Evolutionary conservation across 2,888 invertebrate species (phyloP).

Genomic region (Aricia artaxerxes): DNA sequence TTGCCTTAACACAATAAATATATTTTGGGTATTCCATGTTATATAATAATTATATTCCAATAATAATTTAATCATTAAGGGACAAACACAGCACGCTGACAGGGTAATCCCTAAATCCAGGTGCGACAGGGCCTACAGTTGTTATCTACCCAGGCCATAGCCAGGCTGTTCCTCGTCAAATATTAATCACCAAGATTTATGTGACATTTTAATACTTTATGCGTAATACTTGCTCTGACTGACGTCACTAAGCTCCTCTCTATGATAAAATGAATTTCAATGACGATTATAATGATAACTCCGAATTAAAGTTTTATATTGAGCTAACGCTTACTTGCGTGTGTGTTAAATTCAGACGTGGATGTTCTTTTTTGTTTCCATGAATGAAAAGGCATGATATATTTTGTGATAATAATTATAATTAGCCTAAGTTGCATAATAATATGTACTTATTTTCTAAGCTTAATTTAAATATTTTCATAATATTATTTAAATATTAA

Average conservation of each 20-base stretch:
- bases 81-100: constrained; percentile 42
- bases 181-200: constrained; percentile 24
- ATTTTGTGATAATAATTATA: too few relatives aligned
- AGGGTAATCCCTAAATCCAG: constrained; percentile 64
- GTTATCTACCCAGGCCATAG: constrained; percentile 24
- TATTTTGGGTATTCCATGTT: too few relatives aligned
- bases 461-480: too few relatives aligned
- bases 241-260: background rate
- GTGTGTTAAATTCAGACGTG: background rate
- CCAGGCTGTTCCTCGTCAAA: constrained; percentile 26
- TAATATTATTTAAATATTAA: too few relatives aligned
- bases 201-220: constrained; percentile 29
- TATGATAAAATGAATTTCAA: background rate
- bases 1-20: too few relatives aligned
- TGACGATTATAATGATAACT: background rate
- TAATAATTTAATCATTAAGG: background rate
- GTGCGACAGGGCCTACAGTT: constrained; percentile 32
- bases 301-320: background rate
- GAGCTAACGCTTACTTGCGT: background rate
- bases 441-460: too few relatives aligned
- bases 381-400: background rate
- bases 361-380: background rate
- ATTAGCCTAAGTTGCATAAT: too few relatives aligned
- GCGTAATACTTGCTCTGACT: constrained; percentile 11
- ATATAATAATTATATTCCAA: background rate